Percentiles rank a stretch among this genome's conserved stretches.
phyloP scores from a whole-genome alignment of 2,888 invertebrate genomes.

The Drosophila leonis region DNA sequence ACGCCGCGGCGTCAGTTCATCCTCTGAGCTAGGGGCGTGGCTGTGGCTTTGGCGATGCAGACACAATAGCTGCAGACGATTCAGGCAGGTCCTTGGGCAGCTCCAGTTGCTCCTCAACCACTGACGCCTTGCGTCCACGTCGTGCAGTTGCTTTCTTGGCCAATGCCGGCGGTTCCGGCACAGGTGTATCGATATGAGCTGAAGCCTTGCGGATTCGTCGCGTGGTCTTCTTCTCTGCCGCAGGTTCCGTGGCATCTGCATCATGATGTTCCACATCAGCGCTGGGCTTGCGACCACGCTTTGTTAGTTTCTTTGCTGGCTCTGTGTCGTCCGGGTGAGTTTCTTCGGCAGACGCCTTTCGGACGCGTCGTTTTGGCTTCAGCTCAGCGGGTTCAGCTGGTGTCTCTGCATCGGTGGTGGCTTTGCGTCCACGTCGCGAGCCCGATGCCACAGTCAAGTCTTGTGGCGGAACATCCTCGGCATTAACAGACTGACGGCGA shows the following conservation, averaged over 20 bases:
- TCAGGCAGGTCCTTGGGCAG: slow-evolving; percentile 12
- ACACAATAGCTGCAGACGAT: background rate
- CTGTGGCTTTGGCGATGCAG: slow-evolving; percentile 11
- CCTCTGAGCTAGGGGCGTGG: slow-evolving; percentile 39
- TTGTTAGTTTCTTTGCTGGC: slow-evolving; percentile 10
- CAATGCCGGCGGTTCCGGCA: slow-evolving; percentile 11
- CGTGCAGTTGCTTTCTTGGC: slow-evolving; percentile 38
- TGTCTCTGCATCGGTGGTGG: slow-evolving; percentile 15
- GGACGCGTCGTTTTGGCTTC: slow-evolving; percentile 36
- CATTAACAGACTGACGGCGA: slow-evolving; percentile 27
- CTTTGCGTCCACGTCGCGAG: slow-evolving; percentile 41
- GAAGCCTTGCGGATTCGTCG: slow-evolving; percentile 54
- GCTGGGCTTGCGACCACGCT: slow-evolving; percentile 30
- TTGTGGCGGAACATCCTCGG: background rate
- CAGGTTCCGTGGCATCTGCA: slow-evolving; percentile 17
- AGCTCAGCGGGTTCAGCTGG: slow-evolving; percentile 6
- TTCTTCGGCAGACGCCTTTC: slow-evolving; percentile 31
- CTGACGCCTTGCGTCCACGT: slow-evolving; percentile 36
- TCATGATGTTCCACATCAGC: slow-evolving; percentile 25
- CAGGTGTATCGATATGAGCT: slow-evolving; percentile 22
- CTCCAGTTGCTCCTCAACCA: background rate
- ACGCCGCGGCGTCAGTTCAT: slow-evolving; percentile 59
- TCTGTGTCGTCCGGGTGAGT: slow-evolving; percentile 2
- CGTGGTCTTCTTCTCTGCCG: slow-evolving; percentile 15
- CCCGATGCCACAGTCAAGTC: background rate